Percentiles rank a stretch among this genome's conserved stretches.
phyloP scores from a whole-genome alignment of 1,140 invertebrate species.

The Colletes gigas region DNA sequence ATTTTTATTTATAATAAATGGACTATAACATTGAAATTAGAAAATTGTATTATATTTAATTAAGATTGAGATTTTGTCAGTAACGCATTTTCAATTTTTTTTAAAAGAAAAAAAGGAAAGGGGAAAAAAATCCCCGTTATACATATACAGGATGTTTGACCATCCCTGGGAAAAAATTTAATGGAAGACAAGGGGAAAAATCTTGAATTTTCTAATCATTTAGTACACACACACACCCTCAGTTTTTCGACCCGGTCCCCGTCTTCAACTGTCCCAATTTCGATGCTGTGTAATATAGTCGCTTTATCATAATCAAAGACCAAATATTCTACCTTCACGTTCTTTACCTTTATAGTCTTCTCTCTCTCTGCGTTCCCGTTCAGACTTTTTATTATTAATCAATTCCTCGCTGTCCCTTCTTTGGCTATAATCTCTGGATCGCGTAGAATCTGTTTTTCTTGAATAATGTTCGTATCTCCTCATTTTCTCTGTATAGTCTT shows the following conservation, averaged over 20 bases:
- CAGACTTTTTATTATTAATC: conserved; percentile 66
- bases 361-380: conserved; percentile 69
- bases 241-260: no score
- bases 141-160: no score
- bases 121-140: no score
- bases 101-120: no score
- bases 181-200: no score
- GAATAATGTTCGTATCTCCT: conserved; percentile 42
- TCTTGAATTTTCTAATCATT: no score
- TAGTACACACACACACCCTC: no score
- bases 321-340: conserved; percentile 61
- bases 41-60: neutral
- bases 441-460: conserved; percentile 44
- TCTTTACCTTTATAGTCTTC: conserved; percentile 60
- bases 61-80: no score
- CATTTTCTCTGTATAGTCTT: conserved; percentile 73
- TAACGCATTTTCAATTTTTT: no score
- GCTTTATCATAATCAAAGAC: conserved; percentile 19
- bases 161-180: no score
- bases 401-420: conserved; percentile 43
- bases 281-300: no score
- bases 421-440: conserved; percentile 47
- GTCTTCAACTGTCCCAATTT: no score
- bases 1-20: neutral
- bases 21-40: neutral